Evolutionary conservation across 2,113 vertebrate genomes (phyloP), one percentile per base, ranked within the genome.

Genomic region (Plotosus lineatus): DNA sequence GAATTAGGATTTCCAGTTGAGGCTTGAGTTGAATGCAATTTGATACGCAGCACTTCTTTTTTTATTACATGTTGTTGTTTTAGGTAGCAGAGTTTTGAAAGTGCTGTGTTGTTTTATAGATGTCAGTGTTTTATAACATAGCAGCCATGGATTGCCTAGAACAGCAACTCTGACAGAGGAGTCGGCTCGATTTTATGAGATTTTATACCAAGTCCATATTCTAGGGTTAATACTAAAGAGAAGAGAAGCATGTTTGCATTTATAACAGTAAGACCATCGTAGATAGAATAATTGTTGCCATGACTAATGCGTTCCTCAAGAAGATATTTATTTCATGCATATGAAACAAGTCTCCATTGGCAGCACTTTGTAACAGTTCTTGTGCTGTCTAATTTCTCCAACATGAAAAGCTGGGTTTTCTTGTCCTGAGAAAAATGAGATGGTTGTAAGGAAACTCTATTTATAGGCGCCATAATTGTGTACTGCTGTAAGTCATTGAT

Each of bases 11-110:
- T 77, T 69, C 66, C 28, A 51, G 56, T 50, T 9, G 8, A 71
- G n/a, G 19, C 6, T 21, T 23, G 15, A 51, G 61, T 68, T 50
- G 23, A 79, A 48, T 51, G 28, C 36, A 21, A 63, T 72, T 72
- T 4, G 50, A 78, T 85, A 58, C 14, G 60, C 46, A 28, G 31
- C 23, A 55, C 48, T 58, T 75, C 58, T 38, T 33, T 55, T 75
- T 5, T 12, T 75, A 23, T 40, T 40, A 23, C 19, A 38, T 23
- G 0, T 17, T 33, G 42, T 31, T 31, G 26, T 72, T 72, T 21
- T 33, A 31, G 21, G 28, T 2, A 48, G 44, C n/a, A 10, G 38
- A 0, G 65, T 68, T 26, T 44, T n/a, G 21, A n/a, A n/a, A 42
- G 23, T 36, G 10, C 38, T 12, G 10, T 33, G 36, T n/a, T 40